A percentile compares a stretch with the other conserved stretches of the same genome.
phyloP scores from a whole-genome alignment of 2,888 invertebrate species.

The Drosophila meridionalis region DNA sequence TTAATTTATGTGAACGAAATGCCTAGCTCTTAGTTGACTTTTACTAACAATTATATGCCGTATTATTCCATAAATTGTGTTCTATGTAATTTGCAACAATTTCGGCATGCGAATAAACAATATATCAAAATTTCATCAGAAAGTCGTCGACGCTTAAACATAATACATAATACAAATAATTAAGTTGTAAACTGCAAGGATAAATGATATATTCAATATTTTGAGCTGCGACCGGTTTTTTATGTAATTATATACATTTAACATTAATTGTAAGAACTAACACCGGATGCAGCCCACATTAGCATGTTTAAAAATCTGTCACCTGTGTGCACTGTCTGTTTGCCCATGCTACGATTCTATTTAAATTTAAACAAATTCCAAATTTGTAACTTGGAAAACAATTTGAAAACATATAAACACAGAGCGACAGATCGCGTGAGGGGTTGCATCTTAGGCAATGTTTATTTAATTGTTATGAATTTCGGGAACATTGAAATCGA shows the following conservation, averaged over 20 bases:
- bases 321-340: slow-evolving; percentile 38
- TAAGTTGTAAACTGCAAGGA: slow-evolving; percentile 40
- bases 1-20: slow-evolving; percentile 57
- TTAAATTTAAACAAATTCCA: slow-evolving; percentile 17
- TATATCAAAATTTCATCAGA: slow-evolving; percentile 49
- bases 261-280: slow-evolving; percentile 59
- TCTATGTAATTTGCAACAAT: slow-evolving; percentile 45
- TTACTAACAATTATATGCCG: slow-evolving; percentile 47
- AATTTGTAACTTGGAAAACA: slow-evolving; percentile 32
- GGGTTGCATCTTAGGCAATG: slow-evolving; percentile 57
- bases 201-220: slow-evolving; percentile 18
- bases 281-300: slow-evolving; percentile 35
- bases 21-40: slow-evolving; percentile 58
- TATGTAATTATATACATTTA: slow-evolving; percentile 71
- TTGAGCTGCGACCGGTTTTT: slow-evolving; percentile 54
- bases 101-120: slow-evolving; percentile 49
- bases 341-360: slow-evolving; percentile 17
- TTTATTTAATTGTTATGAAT: slow-evolving; percentile 74
- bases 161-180: slow-evolving; percentile 29
- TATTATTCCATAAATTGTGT: slow-evolving; percentile 65
- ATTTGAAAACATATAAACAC: slow-evolving; percentile 25
- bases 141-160: slow-evolving; percentile 29
- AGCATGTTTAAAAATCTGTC: slow-evolving; percentile 40
- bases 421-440: slow-evolving; percentile 8
- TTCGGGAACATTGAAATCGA: slow-evolving; percentile 75